Percentiles rank a stretch among this genome's conserved stretches.
Evolutionary conservation across 1,140 invertebrate species (phyloP).

Genomic region (Orchesella cincta): DNA sequence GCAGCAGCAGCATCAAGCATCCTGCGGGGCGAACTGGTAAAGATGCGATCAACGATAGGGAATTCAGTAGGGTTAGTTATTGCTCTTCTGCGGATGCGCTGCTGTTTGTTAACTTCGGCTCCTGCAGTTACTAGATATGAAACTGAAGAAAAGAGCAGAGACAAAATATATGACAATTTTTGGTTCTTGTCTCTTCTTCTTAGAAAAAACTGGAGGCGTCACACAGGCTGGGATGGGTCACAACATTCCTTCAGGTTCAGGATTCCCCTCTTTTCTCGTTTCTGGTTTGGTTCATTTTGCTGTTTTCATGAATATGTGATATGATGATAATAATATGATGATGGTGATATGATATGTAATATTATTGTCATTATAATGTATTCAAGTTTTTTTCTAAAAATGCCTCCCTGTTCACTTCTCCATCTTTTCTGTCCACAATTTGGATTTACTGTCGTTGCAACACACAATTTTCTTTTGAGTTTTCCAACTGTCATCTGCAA

Average conservation of each 20-base stretch:
- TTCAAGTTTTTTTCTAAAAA: not conserved
- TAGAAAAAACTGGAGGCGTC: slow-evolving; percentile 19
- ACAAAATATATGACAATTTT: slow-evolving; percentile 24
- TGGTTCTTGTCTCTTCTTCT: not conserved
- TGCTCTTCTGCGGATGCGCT: slow-evolving; percentile 19
- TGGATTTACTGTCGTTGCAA: not conserved
- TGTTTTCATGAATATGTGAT: slow-evolving; percentile 7
- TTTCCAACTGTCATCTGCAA: slow-evolving; percentile 44
- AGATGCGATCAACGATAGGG: slow-evolving; percentile 20
- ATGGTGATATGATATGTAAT: slow-evolving; percentile 8
- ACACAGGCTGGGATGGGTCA: slow-evolving; percentile 23
- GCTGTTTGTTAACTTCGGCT: slow-evolving; percentile 24
- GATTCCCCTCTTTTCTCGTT: slow-evolving; percentile 8
- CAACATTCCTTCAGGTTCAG: slow-evolving; percentile 42
- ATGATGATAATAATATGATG: slow-evolving; percentile 19
- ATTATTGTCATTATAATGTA: slow-evolving; percentile 12
- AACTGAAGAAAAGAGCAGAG: not conserved
- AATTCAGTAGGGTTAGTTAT: slow-evolving; percentile 29
- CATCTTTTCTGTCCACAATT: not conserved
- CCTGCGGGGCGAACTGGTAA: slow-evolving; percentile 24
- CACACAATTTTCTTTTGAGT: not conserved
- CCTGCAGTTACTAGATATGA: too few relatives aligned
- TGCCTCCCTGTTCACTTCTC: not conserved
- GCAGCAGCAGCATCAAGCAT: not conserved
- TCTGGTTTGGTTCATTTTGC: not conserved